A percentile compares a stretch with the other conserved stretches of the same genome.
phyloP scores from a whole-genome alignment of 2,113 vertebrate species.

The Origma solitaria region DNA sequence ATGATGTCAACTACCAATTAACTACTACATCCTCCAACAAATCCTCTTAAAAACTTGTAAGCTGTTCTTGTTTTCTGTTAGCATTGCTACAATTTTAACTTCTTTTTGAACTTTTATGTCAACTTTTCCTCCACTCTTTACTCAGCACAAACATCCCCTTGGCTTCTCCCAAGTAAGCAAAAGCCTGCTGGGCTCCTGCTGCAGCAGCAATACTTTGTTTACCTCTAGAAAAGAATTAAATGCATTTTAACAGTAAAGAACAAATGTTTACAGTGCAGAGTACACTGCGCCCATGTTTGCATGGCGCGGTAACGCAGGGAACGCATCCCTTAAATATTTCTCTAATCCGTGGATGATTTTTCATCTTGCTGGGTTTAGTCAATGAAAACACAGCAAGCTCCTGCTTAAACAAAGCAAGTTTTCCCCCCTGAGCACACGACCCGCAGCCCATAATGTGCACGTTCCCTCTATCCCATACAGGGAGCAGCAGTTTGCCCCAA shows the following conservation, averaged over 20 bases:
- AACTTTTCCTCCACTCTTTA: not conserved
- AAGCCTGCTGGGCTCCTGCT: not conserved
- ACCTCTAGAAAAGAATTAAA: not conserved
- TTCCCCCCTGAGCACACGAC: not conserved
- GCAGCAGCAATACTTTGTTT: not conserved
- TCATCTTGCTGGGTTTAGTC: not conserved
- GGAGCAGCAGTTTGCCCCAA: not conserved
- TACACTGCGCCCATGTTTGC: rapidly evolving
- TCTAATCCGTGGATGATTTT: not conserved
- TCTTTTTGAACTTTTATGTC: not conserved
- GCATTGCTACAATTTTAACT: not conserved
- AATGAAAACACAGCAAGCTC: not conserved
- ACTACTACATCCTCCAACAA: not conserved
- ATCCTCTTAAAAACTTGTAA: not conserved
- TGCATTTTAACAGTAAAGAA: not conserved
- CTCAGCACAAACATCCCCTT: rapidly evolving
- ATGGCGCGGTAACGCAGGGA: rapidly evolving
- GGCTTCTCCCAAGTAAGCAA: not conserved
- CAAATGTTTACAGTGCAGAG: not conserved
- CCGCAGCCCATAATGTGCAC: rapidly evolving
- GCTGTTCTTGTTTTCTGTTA: not conserved
- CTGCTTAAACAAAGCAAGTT: not conserved
- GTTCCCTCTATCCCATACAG: not conserved
- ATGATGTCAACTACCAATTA: not conserved
- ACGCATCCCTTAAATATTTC: not conserved